phyloP scores from a whole-genome alignment of 2,888 invertebrate species.

The Drosophila birchii region DNA sequence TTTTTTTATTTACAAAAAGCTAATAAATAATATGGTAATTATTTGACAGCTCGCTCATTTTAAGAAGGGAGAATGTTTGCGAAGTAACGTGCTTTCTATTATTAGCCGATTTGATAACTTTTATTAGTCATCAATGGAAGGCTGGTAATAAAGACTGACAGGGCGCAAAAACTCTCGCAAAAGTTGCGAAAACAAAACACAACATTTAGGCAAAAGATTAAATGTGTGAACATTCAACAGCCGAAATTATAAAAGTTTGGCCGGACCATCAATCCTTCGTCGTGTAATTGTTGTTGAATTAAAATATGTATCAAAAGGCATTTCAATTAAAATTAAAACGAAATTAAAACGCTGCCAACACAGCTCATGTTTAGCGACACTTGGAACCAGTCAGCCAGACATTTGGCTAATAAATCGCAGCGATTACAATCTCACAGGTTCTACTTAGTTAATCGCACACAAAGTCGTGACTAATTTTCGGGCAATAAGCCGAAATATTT shows the following conservation, averaged over 20 bases:
- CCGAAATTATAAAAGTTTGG: neutral
- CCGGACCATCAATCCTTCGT: neutral
- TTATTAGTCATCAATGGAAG: constrained; percentile 50
- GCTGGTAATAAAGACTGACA: constrained; percentile 32
- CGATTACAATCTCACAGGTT: constrained; percentile 51
- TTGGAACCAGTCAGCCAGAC: constrained; percentile 19
- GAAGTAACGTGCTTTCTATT: constrained; percentile 65
- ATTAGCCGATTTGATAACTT: constrained; percentile 50
- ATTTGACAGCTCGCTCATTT: constrained; percentile 49
- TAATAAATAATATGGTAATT: constrained; percentile 48
- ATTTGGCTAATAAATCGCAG: constrained; percentile 46
- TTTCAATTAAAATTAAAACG: constrained; percentile 30
- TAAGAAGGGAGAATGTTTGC: constrained; percentile 26
- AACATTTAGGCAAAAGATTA: constrained; percentile 4
- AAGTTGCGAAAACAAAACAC: constrained; percentile 1
- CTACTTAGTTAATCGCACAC: constrained; percentile 29
- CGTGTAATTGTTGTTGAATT: constrained; percentile 19
- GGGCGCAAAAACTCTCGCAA: constrained; percentile 1
- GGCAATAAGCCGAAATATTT: constrained; percentile 38
- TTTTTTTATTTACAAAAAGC: constrained; percentile 4
- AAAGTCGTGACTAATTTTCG: constrained; percentile 62
- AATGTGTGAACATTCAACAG: constrained; percentile 21
- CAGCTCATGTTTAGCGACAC: constrained; percentile 29
- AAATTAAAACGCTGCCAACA: constrained; percentile 38
- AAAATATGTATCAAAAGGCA: constrained; percentile 30